Evolutionary conservation across 1,140 invertebrate genomes (phyloP).

Genomic region (Cydia strobilella): DNA sequence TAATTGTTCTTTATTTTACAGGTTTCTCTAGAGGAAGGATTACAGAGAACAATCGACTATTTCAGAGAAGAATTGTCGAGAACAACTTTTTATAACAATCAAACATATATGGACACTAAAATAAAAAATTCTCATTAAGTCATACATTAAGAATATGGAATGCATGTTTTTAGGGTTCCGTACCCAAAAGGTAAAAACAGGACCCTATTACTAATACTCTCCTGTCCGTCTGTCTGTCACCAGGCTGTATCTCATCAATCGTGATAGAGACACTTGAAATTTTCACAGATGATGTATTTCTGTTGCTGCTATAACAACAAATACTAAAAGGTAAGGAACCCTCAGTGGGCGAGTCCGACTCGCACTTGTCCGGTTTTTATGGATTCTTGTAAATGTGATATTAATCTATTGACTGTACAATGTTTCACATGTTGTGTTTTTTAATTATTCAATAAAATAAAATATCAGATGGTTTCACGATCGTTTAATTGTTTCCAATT

Average conservation of each 20-base stretch:
- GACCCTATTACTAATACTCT: too few relatives aligned
- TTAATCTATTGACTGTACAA: conserved; percentile 46
- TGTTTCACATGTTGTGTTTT: conserved; percentile 33
- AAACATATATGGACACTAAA: conserved; percentile 73
- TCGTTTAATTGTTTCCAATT: neutral
- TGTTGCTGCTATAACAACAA: too few relatives aligned
- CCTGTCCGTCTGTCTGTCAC: too few relatives aligned
- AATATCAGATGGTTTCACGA: conserved; percentile 2
- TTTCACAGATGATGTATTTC: too few relatives aligned
- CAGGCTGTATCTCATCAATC: too few relatives aligned
- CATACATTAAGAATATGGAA: neutral
- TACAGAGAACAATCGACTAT: conserved; percentile 94
- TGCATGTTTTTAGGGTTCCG: too few relatives aligned
- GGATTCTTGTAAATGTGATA: conserved; percentile 68
- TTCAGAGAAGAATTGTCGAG: conserved; percentile 92
- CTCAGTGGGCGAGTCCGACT: too few relatives aligned
- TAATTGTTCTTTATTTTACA: conserved; percentile 64
- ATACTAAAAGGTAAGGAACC: too few relatives aligned
- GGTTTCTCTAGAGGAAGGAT: conserved; percentile 89
- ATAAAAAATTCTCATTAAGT: conserved; percentile 55
- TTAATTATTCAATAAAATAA: conserved; percentile 36
- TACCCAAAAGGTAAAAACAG: too few relatives aligned
- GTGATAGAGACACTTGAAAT: too few relatives aligned
- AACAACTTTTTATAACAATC: conserved; percentile 78
- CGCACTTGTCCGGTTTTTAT: too few relatives aligned